Evolutionary conservation across 2,888 invertebrate species (phyloP), one percentile per base, ranked within the genome.

Genomic region (Achlya flavicornis): DNA sequence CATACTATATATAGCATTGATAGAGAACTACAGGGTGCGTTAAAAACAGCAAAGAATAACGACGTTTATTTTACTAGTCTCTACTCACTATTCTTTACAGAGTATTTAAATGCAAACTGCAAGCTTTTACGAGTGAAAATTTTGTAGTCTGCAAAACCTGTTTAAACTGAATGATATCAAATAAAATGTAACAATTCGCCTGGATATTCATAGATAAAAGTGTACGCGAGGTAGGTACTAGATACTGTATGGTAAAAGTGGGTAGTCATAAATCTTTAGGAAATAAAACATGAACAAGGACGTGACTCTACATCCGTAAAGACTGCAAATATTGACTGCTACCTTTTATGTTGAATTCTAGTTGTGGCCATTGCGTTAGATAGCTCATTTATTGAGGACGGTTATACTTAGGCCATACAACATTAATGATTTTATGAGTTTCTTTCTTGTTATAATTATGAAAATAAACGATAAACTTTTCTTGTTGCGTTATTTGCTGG

Each of bases 311-410:
- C 75, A 76, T 74, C 78, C 76, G 73, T 72, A 74, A 75, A 72
- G 12, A 12, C 74, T 85, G 85, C 86, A 86, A 89, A 88, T 88
- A 86, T 88, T 89, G 88, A 88, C 84, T 80, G 77, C 77, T 75
- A 79, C 38, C 3, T 35, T 8, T 88, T 86, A 74, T 74, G 62
- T 26, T 63, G 64, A 65, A 63, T 72, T 74, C 72, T 71, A 76
- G 73, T 65, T 67, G 61, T 26, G 62, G 26, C 26, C 26, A 26
- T 26, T 26, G 26, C 26, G 26, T 26, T 26, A 26, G 26, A 26
- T 26, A n/a, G n/a, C n/a, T 26, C 26, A 26, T 26, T 26, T 26
- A 26, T 26, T 26, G 26, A 26, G 26, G 26, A 26, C 26, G 26
- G 26, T 26, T 26, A 26, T 26, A 26, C 2, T 26, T 26, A 26